Base-by-base conservation (phyloP, 2,797 vertebrate species). In the Muraenolepis orangiensis region DNA sequence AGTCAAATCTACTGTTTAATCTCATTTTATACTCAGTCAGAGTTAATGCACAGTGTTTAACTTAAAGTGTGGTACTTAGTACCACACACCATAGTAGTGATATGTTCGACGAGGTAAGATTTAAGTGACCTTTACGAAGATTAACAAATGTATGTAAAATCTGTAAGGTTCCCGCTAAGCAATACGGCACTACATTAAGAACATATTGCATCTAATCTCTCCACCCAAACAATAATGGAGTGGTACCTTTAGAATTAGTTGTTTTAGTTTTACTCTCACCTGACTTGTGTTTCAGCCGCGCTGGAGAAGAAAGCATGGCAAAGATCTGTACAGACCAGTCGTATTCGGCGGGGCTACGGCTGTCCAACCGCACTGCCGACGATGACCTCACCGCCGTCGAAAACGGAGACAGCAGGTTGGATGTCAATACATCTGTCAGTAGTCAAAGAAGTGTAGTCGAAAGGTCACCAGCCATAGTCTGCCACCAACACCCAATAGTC, bases 381-480 rank as follows among this genome's bases (percentile, higher is more conserved):
- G 93, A 95, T 38, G 94, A 96, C 69, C 90, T 95, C 0, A 87
- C 93, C 42, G 88, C 81, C 73, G 82, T 93, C 72, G 95, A 95
- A 89, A 96, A 96, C 46, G 93, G 95, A 76, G 89, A 88, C 75
- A 88, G 92, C 94, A 96, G 97, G 98, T 95, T 34, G 82, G 91
- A 80, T 13, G 30, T 73, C 26, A 31, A 67, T 66, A 75, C 14
- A 16, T 30, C 36, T 38, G n/a, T 11, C 23, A 42, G 20, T 23
- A 70, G 10, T 3, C 61, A 66, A 23, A 66, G 4, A 2, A 4
- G 3, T 34, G 32, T 34, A 51, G 20, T 51, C 42, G 12, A 20
- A 20, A 51, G 42, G 5, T 51, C 42, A 51, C 42, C 42, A 51
- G 42, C 42, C 18, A 20, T 12, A 66, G 61, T 23, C 23, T 28